These are phyloP conservation scores for Brienomyrus longianalis DNA, from an alignment of 2,113 vertebrate species.

Conservation along the genomic window DNA sequence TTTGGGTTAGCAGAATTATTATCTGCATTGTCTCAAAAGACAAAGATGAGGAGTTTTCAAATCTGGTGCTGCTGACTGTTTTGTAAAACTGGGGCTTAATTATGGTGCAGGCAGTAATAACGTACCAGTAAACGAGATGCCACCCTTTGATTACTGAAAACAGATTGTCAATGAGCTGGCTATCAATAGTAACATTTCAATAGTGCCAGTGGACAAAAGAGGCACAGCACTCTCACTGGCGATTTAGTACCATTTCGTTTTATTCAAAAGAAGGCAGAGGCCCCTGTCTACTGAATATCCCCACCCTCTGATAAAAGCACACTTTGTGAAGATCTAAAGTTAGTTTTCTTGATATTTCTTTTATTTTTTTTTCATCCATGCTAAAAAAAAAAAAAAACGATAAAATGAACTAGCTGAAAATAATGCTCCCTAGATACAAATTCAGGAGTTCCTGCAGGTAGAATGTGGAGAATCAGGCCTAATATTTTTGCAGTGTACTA, in stretches of 20 bases:
- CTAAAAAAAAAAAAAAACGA: background rate
- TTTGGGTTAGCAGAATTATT: background rate
- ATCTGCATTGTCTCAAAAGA: background rate
- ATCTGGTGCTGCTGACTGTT: background rate
- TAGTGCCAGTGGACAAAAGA: background rate
- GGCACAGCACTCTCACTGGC: background rate
- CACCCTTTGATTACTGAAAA: background rate
- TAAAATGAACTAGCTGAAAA: background rate
- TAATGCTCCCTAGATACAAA: background rate
- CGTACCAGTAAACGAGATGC: background rate
- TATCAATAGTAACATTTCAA: constrained; percentile 5
- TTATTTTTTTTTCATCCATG: background rate
- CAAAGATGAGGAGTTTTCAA: background rate
- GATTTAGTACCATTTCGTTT: background rate
- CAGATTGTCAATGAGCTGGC: background rate
- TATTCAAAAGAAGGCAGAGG: background rate
- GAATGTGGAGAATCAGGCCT: background rate
- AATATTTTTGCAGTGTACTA: background rate
- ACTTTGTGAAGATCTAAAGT: background rate
- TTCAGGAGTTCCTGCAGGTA: background rate
- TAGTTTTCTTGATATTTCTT: background rate
- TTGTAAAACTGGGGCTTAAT: background rate
- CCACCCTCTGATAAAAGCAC: background rate
- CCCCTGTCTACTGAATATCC: background rate
- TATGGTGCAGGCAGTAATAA: background rate